A percentile compares a stretch with the other conserved stretches of the same genome.
Evolutionary conservation across 2,888 invertebrate species (phyloP).

Genomic region (Epiblema foenella): DNA sequence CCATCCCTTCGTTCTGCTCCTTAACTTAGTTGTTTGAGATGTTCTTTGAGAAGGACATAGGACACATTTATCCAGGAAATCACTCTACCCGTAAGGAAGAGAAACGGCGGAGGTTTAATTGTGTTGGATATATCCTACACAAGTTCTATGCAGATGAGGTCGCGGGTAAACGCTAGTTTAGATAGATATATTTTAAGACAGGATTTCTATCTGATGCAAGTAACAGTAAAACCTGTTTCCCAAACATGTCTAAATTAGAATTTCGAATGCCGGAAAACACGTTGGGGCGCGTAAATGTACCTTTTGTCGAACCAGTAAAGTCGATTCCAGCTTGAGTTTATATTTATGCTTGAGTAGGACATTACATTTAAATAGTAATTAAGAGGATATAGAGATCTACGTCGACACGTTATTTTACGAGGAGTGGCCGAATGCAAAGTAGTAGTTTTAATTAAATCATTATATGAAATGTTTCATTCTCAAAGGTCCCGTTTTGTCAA

Average conservation of each 20-base stretch:
- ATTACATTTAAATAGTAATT: not conserved
- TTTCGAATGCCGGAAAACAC: constrained; percentile 19
- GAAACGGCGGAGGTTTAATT: not conserved
- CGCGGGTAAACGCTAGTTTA: not conserved
- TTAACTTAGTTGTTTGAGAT: too few relatives aligned
- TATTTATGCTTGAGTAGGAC: not conserved
- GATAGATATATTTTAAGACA: constrained; percentile 7
- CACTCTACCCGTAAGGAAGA: not conserved
- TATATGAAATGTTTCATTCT: too few relatives aligned
- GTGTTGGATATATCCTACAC: not conserved
- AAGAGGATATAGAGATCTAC: not conserved
- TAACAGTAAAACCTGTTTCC: constrained; percentile 45
- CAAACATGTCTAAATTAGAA: constrained; percentile 38
- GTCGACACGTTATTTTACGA: too few relatives aligned
- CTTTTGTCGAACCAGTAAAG: not conserved
- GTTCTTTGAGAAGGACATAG: too few relatives aligned
- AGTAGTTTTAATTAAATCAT: too few relatives aligned
- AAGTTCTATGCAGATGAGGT: not conserved
- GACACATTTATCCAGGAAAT: too few relatives aligned
- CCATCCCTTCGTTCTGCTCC: too few relatives aligned
- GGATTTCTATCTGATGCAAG: constrained; percentile 33
- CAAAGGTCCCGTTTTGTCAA: too few relatives aligned
- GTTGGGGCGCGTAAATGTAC: not conserved
- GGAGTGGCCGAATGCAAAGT: too few relatives aligned
- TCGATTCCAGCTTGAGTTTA: not conserved